Conservation (phyloP, 2,888 invertebrate genomes). For the Drosophila anceps region DNA sequence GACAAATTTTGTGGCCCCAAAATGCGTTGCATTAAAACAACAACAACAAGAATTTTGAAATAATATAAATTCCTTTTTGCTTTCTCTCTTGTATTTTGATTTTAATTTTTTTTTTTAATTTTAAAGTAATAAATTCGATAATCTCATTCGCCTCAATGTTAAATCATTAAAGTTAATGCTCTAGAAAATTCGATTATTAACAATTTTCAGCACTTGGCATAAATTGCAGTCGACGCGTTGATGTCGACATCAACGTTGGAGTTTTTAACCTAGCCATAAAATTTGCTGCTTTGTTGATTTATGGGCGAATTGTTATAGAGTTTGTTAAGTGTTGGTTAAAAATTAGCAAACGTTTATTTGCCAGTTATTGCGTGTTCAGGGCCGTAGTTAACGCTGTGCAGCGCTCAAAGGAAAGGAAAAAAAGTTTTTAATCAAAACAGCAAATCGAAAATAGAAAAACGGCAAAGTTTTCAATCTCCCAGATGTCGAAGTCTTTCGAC, state of each 20-base stretch:
- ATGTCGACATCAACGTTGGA: slow-evolving; percentile 10
- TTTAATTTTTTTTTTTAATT: not conserved
- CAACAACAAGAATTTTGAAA: slow-evolving; percentile 10
- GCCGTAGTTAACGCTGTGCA: slow-evolving; percentile 39
- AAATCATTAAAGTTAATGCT: slow-evolving; percentile 70
- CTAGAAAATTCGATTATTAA: slow-evolving; percentile 74
- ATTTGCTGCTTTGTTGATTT: not conserved
- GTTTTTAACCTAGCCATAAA: slow-evolving; percentile 30
- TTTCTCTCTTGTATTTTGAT: not conserved
- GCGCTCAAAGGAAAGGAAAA: not conserved
- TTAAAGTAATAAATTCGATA: slow-evolving; percentile 20
- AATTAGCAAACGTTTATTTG: slow-evolving; percentile 44
- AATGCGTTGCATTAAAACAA: slow-evolving; percentile 16
- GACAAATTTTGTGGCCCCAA: not conserved
- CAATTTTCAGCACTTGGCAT: slow-evolving; percentile 52
- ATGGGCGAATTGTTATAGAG: slow-evolving; percentile 1
- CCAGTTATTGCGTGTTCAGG: slow-evolving; percentile 35
- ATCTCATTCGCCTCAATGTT: slow-evolving; percentile 30
- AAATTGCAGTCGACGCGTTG: slow-evolving; percentile 49
- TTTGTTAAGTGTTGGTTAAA: slow-evolving; percentile 15
- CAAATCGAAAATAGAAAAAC: slow-evolving; percentile 70
- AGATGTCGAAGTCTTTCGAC: slow-evolving; percentile 76
- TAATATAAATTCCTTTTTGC: slow-evolving; percentile 13
- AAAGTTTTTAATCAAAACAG: slow-evolving; percentile 78
- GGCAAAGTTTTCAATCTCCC: slow-evolving; percentile 72